These are phyloP conservation scores for Brachionus rubens DNA, from an alignment of 1,140 invertebrate species.

Conservation along the genomic window DNA sequence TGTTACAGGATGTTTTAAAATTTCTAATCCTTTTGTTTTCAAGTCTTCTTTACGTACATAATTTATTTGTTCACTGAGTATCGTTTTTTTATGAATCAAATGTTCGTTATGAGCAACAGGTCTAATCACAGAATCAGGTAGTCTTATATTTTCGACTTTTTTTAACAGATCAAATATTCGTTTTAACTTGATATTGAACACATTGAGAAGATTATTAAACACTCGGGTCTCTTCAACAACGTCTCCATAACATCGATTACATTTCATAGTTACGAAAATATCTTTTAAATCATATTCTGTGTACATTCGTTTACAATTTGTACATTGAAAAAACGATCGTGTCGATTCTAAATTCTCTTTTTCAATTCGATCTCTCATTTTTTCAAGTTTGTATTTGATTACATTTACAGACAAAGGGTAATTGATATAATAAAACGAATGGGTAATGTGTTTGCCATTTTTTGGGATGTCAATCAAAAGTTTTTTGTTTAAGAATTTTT, in stretches of 20 bases:
- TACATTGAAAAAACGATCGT: background rate
- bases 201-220: background rate
- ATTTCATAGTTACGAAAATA: conserved; percentile 41
- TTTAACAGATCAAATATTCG: background rate
- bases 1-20: background rate
- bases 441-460: conserved; percentile 27
- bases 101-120: background rate
- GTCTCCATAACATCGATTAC: background rate
- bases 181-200: conserved; percentile 19
- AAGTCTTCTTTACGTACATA: conserved; percentile 27
- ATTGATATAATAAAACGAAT: conserved; percentile 7
- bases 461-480: background rate
- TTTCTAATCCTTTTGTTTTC: background rate
- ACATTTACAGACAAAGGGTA: conserved; percentile 6
- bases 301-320: background rate
- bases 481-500: conserved; percentile 39
- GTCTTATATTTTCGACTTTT: conserved; percentile 19
- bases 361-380: conserved; percentile 14
- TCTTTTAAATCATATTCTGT: conserved; percentile 30
- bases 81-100: background rate
- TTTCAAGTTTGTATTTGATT: conserved; percentile 36
- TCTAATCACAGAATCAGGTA: background rate
- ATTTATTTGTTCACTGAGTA: conserved; percentile 15
- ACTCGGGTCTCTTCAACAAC: background rate
- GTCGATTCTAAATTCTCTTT: background rate